A percentile compares a stretch with the other conserved stretches of the same genome.
Evolutionary conservation across 92 coral and sea anemone genomes (phyloP).

Genomic region (Actinernus sp.): DNA sequence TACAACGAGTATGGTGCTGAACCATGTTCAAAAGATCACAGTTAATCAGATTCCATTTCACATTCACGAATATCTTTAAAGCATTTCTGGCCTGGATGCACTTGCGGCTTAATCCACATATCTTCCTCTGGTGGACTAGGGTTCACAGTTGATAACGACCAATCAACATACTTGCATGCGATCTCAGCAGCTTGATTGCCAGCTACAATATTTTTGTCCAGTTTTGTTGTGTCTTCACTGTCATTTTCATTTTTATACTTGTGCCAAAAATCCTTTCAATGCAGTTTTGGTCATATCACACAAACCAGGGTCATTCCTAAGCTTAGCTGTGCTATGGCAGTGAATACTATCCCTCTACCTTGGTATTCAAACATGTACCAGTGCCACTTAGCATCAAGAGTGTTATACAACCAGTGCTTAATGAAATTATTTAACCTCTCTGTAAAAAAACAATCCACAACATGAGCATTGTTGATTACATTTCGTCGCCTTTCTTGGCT

Average conservation of each 20-base stretch:
- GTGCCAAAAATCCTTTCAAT: slow-evolving; percentile 76
- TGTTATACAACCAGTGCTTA: slow-evolving; percentile 77
- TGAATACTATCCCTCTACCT: slow-evolving; percentile 79
- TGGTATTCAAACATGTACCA: too few relatives aligned
- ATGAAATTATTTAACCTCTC: slow-evolving; percentile 75
- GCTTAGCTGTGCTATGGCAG: slow-evolving; percentile 73
- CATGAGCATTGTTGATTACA: slow-evolving; percentile 70
- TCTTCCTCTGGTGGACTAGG: slow-evolving; percentile 75
- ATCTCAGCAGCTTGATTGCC: slow-evolving; percentile 64
- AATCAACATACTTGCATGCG: slow-evolving; percentile 76
- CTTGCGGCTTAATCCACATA: slow-evolving; percentile 54
- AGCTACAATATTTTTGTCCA: slow-evolving; percentile 66
- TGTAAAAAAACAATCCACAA: slow-evolving; percentile 81
- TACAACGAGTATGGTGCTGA: slow-evolving; percentile 82
- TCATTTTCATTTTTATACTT: slow-evolving; percentile 67
- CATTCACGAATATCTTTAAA: slow-evolving; percentile 70
- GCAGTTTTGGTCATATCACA: slow-evolving; percentile 72
- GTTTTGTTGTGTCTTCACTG: slow-evolving; percentile 35
- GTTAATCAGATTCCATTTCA: slow-evolving; percentile 59
- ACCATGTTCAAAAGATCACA: slow-evolving; percentile 72
- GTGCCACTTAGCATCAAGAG: slow-evolving; percentile 80
- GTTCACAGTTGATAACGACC: slow-evolving; percentile 75
- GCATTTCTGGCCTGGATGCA: slow-evolving; percentile 65
- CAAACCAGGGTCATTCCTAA: slow-evolving; percentile 76
- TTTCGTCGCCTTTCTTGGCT: slow-evolving; percentile 60